These are phyloP conservation scores for Tokudaia tokunoshimensis DNA, from an alignment of 2,797 vertebrate genomes.

Conservation along the genomic window DNA sequence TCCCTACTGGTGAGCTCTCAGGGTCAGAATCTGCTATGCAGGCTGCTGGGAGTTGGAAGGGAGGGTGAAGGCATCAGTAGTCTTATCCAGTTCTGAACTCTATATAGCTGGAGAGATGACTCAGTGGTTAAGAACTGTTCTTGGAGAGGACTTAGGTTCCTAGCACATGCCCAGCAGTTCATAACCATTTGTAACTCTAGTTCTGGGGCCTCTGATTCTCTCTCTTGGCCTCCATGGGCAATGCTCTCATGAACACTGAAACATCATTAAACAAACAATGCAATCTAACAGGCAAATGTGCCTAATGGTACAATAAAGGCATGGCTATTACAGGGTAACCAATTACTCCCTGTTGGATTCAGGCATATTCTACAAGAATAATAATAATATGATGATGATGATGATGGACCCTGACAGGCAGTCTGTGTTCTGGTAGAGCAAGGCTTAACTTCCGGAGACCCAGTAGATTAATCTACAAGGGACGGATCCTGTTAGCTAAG, in stretches of 20 bases:
- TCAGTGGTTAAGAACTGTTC: neutral
- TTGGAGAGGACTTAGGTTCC: neutral
- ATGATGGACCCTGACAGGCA: too few relatives aligned
- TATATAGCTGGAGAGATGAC: neutral
- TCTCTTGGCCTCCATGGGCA: neutral
- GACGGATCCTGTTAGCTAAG: too few relatives aligned
- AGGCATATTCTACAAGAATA: neutral
- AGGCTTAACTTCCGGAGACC: too few relatives aligned
- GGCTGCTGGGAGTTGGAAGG: neutral
- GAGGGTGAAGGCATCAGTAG: neutral
- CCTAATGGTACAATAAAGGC: neutral
- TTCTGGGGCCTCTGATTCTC: neutral
- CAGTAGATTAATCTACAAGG: too few relatives aligned
- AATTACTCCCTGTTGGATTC: neutral
- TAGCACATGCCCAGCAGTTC: neutral
- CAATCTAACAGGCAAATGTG: neutral
- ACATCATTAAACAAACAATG: neutral
- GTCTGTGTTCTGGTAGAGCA: too few relatives aligned
- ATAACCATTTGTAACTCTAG: neutral
- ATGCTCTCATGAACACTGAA: neutral
- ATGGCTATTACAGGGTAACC: neutral
- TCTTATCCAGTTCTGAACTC: neutral
- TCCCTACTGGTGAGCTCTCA: neutral
- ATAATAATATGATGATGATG: neutral
- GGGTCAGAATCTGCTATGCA: neutral